These are phyloP conservation scores for Zelostemma sp. DNA, from an alignment of 1,140 invertebrate genomes.

Conservation along the genomic window DNA sequence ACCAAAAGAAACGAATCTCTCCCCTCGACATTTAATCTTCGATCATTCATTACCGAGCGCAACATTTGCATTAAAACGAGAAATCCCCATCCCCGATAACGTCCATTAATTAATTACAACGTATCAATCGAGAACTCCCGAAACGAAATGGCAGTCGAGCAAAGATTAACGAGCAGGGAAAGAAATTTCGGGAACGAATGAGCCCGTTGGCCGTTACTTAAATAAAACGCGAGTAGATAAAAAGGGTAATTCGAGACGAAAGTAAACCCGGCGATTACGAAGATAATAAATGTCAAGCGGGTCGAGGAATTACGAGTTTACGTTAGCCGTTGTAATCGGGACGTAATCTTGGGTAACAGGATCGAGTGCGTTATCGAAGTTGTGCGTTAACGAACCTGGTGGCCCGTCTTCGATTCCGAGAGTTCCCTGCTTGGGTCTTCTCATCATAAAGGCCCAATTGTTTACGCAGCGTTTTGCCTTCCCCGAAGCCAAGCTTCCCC, in stretches of 20 bases:
- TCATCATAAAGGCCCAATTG: slow-evolving; percentile 49
- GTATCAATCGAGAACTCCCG: too few relatives aligned
- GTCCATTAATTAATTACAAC: too few relatives aligned
- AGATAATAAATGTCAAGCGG: slow-evolving; percentile 1
- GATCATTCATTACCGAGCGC: too few relatives aligned
- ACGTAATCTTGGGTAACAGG: slow-evolving; percentile 16
- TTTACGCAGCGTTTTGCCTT: slow-evolving; percentile 38
- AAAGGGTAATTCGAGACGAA: too few relatives aligned
- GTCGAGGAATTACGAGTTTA: too few relatives aligned
- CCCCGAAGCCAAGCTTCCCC: slow-evolving; percentile 29
- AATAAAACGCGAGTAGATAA: not conserved
- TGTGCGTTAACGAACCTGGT: slow-evolving; percentile 20
- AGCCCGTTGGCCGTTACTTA: too few relatives aligned
- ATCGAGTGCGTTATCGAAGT: slow-evolving; percentile 22
- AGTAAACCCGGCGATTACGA: not conserved
- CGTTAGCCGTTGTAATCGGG: too few relatives aligned
- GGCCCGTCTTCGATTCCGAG: slow-evolving; percentile 20
- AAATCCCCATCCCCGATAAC: too few relatives aligned
- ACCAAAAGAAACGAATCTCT: not conserved
- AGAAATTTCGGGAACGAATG: too few relatives aligned
- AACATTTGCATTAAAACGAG: too few relatives aligned
- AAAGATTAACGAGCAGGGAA: too few relatives aligned
- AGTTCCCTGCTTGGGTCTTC: slow-evolving; percentile 29
- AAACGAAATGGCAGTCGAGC: too few relatives aligned
- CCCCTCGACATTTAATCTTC: not conserved